phyloP scores from a whole-genome alignment of 30 jellyfish, hydroid and myxozoan species.

The Chrysaora quinquecirrha region DNA sequence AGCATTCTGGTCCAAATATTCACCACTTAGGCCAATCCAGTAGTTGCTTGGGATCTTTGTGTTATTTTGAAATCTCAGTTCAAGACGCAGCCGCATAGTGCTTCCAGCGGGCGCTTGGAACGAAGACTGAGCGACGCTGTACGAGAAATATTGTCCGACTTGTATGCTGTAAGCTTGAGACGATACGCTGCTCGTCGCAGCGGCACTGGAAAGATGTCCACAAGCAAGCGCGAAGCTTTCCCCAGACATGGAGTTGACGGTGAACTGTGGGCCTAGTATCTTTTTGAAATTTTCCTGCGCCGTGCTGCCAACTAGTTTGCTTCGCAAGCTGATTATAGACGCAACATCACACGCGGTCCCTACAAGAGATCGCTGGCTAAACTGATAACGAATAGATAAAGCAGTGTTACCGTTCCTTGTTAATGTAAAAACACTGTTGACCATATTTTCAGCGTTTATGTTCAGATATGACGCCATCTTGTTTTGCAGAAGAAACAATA shows the following conservation, averaged over 20 bases:
- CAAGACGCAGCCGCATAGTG: conserved; percentile 55
- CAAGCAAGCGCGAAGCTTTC: conserved; percentile 61
- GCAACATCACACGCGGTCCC: conserved; percentile 51
- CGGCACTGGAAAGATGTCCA: conserved; percentile 50
- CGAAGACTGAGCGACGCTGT: conserved; percentile 38
- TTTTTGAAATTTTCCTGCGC: conserved; percentile 41
- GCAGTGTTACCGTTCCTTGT: conserved; percentile 42
- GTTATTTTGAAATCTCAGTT: conserved; percentile 37
- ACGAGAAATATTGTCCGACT: conserved; percentile 63
- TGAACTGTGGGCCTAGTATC: conserved; percentile 52
- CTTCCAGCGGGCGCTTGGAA: conserved; percentile 80
- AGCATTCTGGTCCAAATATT: conserved; percentile 32
- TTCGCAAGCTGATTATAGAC: conserved; percentile 53
- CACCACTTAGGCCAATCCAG: conserved; percentile 55
- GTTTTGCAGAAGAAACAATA: conserved; percentile 62
- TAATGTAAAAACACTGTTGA: conserved; percentile 32
- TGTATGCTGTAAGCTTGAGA: conserved; percentile 16
- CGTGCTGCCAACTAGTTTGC: conserved; percentile 45
- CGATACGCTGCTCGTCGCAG: conserved; percentile 42
- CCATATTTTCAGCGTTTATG: conserved; percentile 20
- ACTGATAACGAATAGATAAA: conserved; percentile 42
- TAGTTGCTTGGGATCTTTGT: conserved; percentile 39
- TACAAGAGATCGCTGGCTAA: conserved; percentile 56
- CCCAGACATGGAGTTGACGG: conserved; percentile 20
- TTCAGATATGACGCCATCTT: conserved; percentile 42